These are phyloP conservation scores for Dryobotodes eremita DNA, from an alignment of 2,888 invertebrate species.

Conservation along the genomic window DNA sequence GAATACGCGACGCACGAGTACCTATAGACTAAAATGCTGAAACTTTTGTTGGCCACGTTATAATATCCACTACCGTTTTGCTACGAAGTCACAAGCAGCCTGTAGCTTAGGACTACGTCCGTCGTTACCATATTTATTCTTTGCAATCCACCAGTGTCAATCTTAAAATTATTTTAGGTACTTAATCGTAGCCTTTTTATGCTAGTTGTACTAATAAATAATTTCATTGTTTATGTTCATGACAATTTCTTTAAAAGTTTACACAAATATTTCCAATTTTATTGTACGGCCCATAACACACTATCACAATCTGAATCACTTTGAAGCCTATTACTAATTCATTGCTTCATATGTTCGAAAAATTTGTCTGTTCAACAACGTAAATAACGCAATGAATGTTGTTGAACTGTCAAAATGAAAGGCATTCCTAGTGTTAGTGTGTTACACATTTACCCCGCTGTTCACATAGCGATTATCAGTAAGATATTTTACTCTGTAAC, in stretches of 20 bases:
- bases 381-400: too few species aligned
- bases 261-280: neutral
- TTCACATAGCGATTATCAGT: neutral
- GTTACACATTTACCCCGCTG: neutral
- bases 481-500: neutral
- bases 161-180: neutral
- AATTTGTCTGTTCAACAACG: too few species aligned
- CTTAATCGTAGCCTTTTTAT: too few species aligned
- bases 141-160: neutral
- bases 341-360: too few species aligned
- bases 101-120: neutral
- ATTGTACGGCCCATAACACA: too few species aligned
- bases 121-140: neutral
- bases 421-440: too few species aligned
- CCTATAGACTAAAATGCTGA: neutral
- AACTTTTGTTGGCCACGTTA: neutral
- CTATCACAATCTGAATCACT: too few species aligned
- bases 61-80: neutral
- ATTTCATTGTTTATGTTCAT: neutral
- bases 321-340: too few species aligned
- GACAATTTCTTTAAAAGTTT: neutral
- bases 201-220: neutral
- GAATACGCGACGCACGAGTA: neutral
- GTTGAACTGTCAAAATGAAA: too few species aligned
- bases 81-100: neutral